Base-by-base conservation (phyloP, 2,888 invertebrate species). In the Gibbula magus region DNA sequence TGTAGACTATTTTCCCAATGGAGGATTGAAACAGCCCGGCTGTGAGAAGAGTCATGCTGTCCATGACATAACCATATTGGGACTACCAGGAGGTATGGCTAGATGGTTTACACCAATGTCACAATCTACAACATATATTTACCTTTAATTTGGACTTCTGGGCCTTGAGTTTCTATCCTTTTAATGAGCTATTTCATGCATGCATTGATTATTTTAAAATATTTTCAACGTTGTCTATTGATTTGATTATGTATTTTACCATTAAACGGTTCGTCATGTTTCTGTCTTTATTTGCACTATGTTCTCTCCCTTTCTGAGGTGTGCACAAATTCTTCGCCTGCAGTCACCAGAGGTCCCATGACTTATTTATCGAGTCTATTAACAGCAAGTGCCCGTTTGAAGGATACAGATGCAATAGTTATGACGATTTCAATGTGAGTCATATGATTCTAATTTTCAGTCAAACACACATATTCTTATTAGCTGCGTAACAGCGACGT, bases 341-440 rank as follows among this genome's bases (percentile, higher is more conserved):
- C 92, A 96, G 97, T 93, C 98, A 98, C 91, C 95, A 97, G 81
- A 94, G 98, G 76, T 96, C 97, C 83, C 95, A 96, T 91, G 95
- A 96, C 87, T 96, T 95, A 90, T 97, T 96, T 91, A 96, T 95
- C 0, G 98, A 98, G 92, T 97, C 96, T 85, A 95, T 98, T 74
- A 95, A 95, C 82, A 94, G 95, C 0, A 93, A 94, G 18, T 98
- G 98, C 88, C 95, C 96, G 0, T 98, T 96, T 90, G 93, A 95
- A 89, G 96, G 96, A 0, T 95, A 96, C 79, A 95, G 96, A 79
- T 98, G 98, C 91, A 94, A 95, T n/a, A 96, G 96, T 22, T 96
- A 95, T 93, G 96, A 96, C 83, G 95, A 96, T 82, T 97, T 97
- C 87, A 93, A 97, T 83, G 89, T 87, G 5, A 70, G 70, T 7